Base-by-base conservation (phyloP, 2,797 vertebrate genomes). In the Cetoscarus ocellatus region DNA sequence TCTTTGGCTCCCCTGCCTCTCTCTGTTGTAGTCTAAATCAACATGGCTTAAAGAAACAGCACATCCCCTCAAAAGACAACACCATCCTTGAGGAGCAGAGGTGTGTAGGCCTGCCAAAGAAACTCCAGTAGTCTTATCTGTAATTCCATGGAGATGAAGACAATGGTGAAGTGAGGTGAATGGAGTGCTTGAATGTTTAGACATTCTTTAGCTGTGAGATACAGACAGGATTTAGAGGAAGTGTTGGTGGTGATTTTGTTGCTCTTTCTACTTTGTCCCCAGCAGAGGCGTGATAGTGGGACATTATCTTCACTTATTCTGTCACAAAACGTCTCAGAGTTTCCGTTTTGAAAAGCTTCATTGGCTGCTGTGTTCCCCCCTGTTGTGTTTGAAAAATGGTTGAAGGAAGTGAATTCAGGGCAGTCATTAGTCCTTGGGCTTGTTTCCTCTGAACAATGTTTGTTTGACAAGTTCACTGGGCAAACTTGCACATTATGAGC, bases 141-240 rank as follows among this genome's bases (percentile, higher is more conserved):
- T 45, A 18, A 15, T 60, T 71, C 57, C 42, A 6, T 54, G 58
- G 57, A 54, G 60, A 69, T 66, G 64, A 45, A 82, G 79, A 89
- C 77, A 84, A 86, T 85, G 72, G 51, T 15, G 54, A 75, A 73
- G 67, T 67, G 76, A 85, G 73, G 73, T 86, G 85, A 84, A 86
- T 51, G 56, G 63, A 72, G 55, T 73, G 61, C 60, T 10, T 66
- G 36, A 73, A 77, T 67, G 67, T 92, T 84, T 91, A 91, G 85
- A 90, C 89, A 89, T 93, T 91, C 89, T 78, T 86, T 56, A 13
- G 56, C 59, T 39, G 10, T 75, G 79, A 91, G 71, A 62, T 66
- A 60, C 60, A 77, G 75, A 57, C 60, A 18, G 52, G 78, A 60
- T 75, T 44, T 47, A 51, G 11, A 52, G 11, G 47, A 49, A 66